Evolutionary conservation across 2,797 vertebrate genomes (phyloP), one percentile per base, ranked within the genome.

Genomic region (Etheostoma perlongum): DNA sequence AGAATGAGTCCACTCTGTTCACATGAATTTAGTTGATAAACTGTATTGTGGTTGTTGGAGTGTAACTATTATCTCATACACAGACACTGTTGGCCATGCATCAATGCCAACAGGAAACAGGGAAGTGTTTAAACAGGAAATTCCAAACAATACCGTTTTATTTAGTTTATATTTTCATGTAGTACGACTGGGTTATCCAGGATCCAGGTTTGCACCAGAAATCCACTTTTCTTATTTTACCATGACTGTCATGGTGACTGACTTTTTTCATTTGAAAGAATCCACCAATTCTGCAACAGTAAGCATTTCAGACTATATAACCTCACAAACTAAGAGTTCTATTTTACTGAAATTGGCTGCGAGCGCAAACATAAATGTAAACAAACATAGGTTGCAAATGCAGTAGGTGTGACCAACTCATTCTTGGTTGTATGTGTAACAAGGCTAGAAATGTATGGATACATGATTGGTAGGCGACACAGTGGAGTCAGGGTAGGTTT

Each of bases 41-140:
- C 9, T 59, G 46, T 55, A 19, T 6, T 57, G 12, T 62, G 30
- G 14, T 52, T 72, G 67, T 63, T 27, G 42, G n/a, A 21, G 46
- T 13, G 18, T 72, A 48, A 68, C 76, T 46, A 62, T 18, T 47
- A 70, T 75, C 67, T 75, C 18, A 72, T 27, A 53, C 36, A 64
- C 36, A 58, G 51, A 70, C 63, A 14, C 18, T 2, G 44, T 23
- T 23, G 21, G 21, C 49, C 6, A 52, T 65, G 53, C 21, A 74
- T 82, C 77, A 78, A 40, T 67, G 58, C 15, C 49, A 73, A 46
- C 51, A 68, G 59, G 18, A 60, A 71, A 23, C 58, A 69, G 27
- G 23, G 12, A 21, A 0, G 19, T 27, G 61, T 51, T 76, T 62
- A n/a, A 62, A 58, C 46, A 36, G 23, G 16, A 51, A 63, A 67